Percentiles rank a stretch among this genome's conserved stretches.
Evolutionary conservation across 2,113 vertebrate species (phyloP).

Genomic region (Sinosuthora webbiana): DNA sequence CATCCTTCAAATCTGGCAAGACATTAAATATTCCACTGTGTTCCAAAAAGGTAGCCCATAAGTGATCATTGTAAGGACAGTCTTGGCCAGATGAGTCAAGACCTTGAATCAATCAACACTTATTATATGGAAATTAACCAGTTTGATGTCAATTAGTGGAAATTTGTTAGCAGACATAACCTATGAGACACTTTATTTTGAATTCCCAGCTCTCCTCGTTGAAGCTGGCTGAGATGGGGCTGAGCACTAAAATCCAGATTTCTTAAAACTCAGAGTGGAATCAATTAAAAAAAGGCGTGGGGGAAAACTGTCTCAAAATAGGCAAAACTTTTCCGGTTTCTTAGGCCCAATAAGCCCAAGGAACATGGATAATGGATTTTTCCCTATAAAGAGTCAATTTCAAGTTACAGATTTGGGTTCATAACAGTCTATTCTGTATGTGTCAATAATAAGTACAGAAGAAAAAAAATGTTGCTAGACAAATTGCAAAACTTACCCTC

Average conservation of each 20-base stretch:
- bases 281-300: background rate
- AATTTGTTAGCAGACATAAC: constrained; percentile 76
- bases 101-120: constrained; percentile 80
- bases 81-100: constrained; percentile 44
- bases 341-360: constrained; percentile 40
- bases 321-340: constrained; percentile 3
- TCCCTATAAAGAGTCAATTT: background rate
- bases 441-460: background rate
- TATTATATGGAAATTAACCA: constrained; percentile 83
- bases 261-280: background rate
- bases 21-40: constrained; percentile 74
- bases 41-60: constrained; percentile 73
- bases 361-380: constrained; percentile 28
- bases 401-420: background rate
- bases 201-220: constrained; percentile 24
- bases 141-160: constrained; percentile 80
- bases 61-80: constrained; percentile 60
- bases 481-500: background rate
- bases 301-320: constrained; percentile 13
- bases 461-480: background rate
- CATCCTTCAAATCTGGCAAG: constrained; percentile 80
- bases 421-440: background rate
- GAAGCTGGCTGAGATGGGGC: constrained; percentile 19
- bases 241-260: background rate
- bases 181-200: constrained; percentile 56